Base-by-base conservation (phyloP, 2,888 invertebrate species). In the Panzeria rudis region DNA sequence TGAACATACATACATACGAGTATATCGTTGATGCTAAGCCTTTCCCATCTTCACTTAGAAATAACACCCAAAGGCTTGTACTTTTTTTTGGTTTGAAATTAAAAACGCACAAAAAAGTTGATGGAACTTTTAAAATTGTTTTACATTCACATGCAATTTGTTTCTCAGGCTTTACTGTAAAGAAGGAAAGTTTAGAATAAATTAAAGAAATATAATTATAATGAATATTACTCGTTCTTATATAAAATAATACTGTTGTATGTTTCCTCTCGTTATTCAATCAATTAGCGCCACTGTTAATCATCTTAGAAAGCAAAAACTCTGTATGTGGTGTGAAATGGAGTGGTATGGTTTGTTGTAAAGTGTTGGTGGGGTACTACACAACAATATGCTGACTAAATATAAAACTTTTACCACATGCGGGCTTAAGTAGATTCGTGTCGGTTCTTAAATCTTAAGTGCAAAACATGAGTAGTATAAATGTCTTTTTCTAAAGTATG, bases 271-370 rank as follows among this genome's bases (percentile, higher is more conserved):
- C 32, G 38, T 69, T 72, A 61, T 72, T 69, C 47, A 69, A 77
- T 84, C 84, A 84, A 84, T 84, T 84, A 84, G 68, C 77, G 72
- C 66, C 72, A 50, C 38, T 25, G 72, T 77, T 84, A 77, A 81
- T 81, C 56, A 81, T 81, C 47, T 56, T 76, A 25, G 44, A 73
- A 72, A 50, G 17, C 0, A 41, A 68, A 61, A 54, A 20, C 69
- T 13, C 32, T 71, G 78, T 62, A 62, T 62, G 41, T 79, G 79
- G 17, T 15, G 15, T 52, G 11, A 9, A 47, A 32, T 59, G 15
- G 35, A 44, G 35, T 56, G 32, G 13, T 44, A 17, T 66, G 7
- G 29, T 6, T 29, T 25, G 8, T 54, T 8, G 25, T 23, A 20
- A 6, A 25, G n/a, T 50, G 35, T 25, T 61, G 72, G 20, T 75